These are phyloP conservation scores for Rhinella marina DNA, from an alignment of 2,797 vertebrate species.

Conservation along the genomic window DNA sequence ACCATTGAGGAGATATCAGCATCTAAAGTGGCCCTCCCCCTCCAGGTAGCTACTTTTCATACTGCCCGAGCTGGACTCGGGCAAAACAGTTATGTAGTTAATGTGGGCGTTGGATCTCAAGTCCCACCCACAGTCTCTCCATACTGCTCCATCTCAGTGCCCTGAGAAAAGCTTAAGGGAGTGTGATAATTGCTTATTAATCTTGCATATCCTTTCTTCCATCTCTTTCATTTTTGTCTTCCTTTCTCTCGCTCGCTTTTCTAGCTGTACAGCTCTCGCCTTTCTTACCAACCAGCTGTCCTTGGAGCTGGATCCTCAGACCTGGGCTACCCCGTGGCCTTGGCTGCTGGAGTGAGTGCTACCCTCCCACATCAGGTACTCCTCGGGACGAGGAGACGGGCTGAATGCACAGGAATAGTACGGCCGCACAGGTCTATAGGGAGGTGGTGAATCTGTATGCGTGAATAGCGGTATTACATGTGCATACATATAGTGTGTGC, in stretches of 20 bases:
- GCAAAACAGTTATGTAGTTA: no score
- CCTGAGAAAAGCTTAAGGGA: no score
- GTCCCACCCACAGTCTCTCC: no score
- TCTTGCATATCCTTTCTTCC: slow-evolving; percentile 55
- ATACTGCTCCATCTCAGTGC: no score
- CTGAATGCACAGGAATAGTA: neutral
- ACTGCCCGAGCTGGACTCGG: no score
- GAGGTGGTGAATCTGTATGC: neutral
- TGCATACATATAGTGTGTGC: no score
- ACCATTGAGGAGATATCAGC: no score
- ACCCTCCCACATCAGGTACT: slow-evolving; percentile 89
- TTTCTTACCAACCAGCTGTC: slow-evolving; percentile 88
- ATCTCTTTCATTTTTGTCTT: slow-evolving; percentile 56
- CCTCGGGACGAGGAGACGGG: slow-evolving; percentile 61
- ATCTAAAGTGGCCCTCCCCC: no score
- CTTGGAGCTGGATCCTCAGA: slow-evolving; percentile 83
- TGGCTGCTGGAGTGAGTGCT: slow-evolving; percentile 79
- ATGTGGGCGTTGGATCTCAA: no score
- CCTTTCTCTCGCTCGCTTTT: slow-evolving; percentile 66
- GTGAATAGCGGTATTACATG: neutral
- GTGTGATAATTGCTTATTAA: slow-evolving; percentile 32
- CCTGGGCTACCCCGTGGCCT: slow-evolving; percentile 82
- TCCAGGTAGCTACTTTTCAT: no score
- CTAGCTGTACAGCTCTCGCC: slow-evolving; percentile 91
- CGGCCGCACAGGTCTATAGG: neutral